These are phyloP conservation scores for Serranus cabrilla DNA, from an alignment of 2,797 vertebrate species.

Conservation along the genomic window DNA sequence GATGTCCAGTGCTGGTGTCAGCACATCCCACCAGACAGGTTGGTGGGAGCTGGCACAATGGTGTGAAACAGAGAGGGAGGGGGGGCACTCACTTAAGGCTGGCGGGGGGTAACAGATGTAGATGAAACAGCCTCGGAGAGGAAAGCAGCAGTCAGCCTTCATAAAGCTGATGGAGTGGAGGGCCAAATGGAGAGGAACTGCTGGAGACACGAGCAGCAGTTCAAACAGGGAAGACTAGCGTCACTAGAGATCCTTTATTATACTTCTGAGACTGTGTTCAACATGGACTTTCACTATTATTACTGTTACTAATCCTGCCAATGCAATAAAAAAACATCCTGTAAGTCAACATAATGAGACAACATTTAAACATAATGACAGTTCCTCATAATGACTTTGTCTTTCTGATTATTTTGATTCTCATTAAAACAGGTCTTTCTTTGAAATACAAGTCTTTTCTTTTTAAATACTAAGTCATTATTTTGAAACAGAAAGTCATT, in stretches of 20 bases:
- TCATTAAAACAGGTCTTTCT: too few species aligned
- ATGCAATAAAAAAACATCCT: too few species aligned
- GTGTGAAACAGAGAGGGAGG: constrained; percentile 73
- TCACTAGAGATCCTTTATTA: constrained; percentile 4
- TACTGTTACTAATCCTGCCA: too few species aligned
- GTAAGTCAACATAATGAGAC: too few species aligned
- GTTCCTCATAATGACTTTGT: too few species aligned
- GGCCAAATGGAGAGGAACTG: constrained; percentile 86
- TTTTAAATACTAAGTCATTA: too few species aligned
- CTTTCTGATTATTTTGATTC: too few species aligned
- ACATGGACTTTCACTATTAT: not conserved
- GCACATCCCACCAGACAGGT: constrained; percentile 59
- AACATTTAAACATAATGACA: too few species aligned
- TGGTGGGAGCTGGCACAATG: constrained; percentile 63
- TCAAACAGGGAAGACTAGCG: constrained; percentile 24
- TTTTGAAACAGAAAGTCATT: too few species aligned
- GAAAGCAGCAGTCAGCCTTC: constrained; percentile 79
- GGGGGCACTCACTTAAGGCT: constrained; percentile 51
- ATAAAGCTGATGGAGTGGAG: constrained; percentile 76
- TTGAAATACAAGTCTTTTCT: too few species aligned
- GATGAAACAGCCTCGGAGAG: constrained; percentile 76
- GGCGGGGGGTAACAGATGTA: constrained; percentile 75
- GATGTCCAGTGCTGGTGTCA: constrained; percentile 68
- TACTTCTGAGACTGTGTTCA: constrained; percentile 5
- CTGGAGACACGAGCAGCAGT: constrained; percentile 62